These are phyloP conservation scores for Clarias magur DNA, from an alignment of 2,113 vertebrate genomes.

Conservation along the genomic window DNA sequence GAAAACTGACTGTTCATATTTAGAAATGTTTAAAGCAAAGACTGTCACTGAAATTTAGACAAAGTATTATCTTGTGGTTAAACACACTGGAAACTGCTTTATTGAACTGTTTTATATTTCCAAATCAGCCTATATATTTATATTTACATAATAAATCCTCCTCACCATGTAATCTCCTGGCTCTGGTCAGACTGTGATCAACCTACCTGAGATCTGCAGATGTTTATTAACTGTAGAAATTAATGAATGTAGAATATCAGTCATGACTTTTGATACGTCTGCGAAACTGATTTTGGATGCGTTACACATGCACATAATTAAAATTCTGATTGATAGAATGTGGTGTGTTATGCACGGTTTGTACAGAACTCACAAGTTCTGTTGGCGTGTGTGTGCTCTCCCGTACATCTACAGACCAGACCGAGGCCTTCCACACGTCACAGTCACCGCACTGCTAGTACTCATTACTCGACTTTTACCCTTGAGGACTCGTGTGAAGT, in stretches of 20 bases:
- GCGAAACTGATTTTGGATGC: slow-evolving; percentile 48
- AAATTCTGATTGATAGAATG: slow-evolving; percentile 50
- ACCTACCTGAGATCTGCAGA: slow-evolving; percentile 28
- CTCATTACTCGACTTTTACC: too few species aligned
- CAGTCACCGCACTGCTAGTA: too few species aligned
- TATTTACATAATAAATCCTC: slow-evolving; percentile 40
- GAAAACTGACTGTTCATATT: slow-evolving; percentile 23
- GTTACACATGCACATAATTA: slow-evolving; percentile 58
- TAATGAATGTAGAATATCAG: slow-evolving; percentile 62
- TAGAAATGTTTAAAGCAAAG: slow-evolving; percentile 24
- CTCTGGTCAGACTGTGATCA: slow-evolving; percentile 18
- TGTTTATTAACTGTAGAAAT: slow-evolving; percentile 57
- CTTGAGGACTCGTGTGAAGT: too few species aligned
- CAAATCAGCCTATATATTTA: slow-evolving; percentile 37
- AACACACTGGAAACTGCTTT: slow-evolving; percentile 52
- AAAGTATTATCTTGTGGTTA: slow-evolving; percentile 46
- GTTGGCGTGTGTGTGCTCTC: too few species aligned
- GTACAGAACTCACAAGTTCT: background rate
- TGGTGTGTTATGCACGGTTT: background rate
- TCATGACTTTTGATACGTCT: slow-evolving; percentile 40
- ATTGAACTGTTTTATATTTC: slow-evolving; percentile 44
- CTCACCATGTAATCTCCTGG: slow-evolving; percentile 23
- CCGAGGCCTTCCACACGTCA: too few species aligned
- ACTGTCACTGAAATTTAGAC: slow-evolving; percentile 32
- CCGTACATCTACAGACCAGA: too few species aligned